Percentiles rank a stretch among this genome's conserved stretches.
These are phyloP conservation scores for Carcharodon carcharias DNA, from an alignment of 2,797 vertebrate genomes.

Conservation along the genomic window DNA sequence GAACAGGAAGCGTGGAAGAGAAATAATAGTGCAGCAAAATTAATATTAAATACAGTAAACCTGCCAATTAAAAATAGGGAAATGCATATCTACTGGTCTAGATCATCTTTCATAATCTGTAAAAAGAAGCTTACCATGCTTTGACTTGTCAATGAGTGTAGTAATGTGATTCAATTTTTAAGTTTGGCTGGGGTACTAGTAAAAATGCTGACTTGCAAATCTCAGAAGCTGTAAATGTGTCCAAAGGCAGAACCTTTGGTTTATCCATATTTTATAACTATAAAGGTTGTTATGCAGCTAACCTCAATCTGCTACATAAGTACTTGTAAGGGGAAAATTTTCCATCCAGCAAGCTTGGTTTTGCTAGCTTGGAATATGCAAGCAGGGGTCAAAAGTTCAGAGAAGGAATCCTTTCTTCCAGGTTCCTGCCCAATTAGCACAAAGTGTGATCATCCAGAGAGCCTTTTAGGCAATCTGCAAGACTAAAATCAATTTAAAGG, in stretches of 20 bases:
- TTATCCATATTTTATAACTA: not conserved
- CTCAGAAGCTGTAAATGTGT: not conserved
- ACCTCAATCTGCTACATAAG: not conserved
- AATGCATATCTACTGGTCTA: not conserved
- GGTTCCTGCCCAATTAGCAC: not conserved
- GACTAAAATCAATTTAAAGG: not conserved
- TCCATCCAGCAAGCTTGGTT: not conserved
- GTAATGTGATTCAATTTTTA: not conserved
- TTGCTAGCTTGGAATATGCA: not conserved
- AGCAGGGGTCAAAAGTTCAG: not conserved
- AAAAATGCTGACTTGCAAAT: slow-evolving; percentile 13
- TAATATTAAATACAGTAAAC: not conserved
- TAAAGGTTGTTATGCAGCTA: not conserved
- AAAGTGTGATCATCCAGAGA: not conserved
- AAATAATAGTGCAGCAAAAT: not conserved
- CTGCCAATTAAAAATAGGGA: not conserved
- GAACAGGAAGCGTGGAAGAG: not conserved
- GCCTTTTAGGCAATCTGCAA: not conserved
- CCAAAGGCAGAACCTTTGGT: not conserved
- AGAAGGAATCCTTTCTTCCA: not conserved
- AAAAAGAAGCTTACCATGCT: not conserved
- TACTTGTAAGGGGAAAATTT: not conserved
- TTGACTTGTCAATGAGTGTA: not conserved
- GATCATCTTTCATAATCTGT: not conserved
- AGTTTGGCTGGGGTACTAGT: not conserved